Conservation (phyloP, 64 coral and sea anemone genomes). For the Dendrophyllia cribrosa region DNA sequence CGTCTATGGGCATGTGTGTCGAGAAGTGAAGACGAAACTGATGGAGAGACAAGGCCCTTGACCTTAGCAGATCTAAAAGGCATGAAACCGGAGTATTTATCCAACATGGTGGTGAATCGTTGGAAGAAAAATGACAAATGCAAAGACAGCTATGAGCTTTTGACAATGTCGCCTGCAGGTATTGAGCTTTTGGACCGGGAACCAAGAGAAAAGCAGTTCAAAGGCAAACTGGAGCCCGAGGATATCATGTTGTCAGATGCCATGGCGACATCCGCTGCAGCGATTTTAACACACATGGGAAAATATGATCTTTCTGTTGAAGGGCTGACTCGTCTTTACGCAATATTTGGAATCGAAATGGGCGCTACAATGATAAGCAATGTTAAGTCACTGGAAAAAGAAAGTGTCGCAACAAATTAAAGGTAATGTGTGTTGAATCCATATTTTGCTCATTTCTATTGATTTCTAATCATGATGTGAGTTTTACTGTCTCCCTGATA, state of each 20-base stretch:
- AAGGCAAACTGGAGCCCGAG: slow-evolving; percentile 45
- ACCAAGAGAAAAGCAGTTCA: neutral
- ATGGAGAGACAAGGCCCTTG: slow-evolving; percentile 25
- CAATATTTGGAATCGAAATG: slow-evolving; percentile 71
- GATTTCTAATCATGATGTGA: too few relatives aligned
- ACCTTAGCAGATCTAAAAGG: slow-evolving; percentile 66
- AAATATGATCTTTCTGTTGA: slow-evolving; percentile 11
- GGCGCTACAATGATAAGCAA: slow-evolving; percentile 21
- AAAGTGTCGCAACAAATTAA: neutral
- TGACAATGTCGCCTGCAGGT: slow-evolving; percentile 52
- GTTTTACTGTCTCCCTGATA: too few relatives aligned
- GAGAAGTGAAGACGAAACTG: neutral
- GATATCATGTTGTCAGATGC: slow-evolving; percentile 80
- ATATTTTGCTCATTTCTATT: too few relatives aligned
- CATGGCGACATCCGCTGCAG: slow-evolving; percentile 86
- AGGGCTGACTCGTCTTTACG: slow-evolving; percentile 47
- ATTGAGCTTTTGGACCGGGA: slow-evolving; percentile 61
- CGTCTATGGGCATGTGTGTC: neutral
- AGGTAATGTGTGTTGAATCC: too few relatives aligned
- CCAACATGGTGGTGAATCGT: slow-evolving; percentile 60
- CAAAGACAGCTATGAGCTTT: slow-evolving; percentile 25
- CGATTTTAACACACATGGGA: slow-evolving; percentile 61
- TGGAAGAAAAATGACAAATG: slow-evolving; percentile 20
- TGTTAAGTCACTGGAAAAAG: neutral
- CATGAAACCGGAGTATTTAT: slow-evolving; percentile 77